Conservation (phyloP, 2,888 invertebrate genomes). For the Leucoma salicis region DNA sequence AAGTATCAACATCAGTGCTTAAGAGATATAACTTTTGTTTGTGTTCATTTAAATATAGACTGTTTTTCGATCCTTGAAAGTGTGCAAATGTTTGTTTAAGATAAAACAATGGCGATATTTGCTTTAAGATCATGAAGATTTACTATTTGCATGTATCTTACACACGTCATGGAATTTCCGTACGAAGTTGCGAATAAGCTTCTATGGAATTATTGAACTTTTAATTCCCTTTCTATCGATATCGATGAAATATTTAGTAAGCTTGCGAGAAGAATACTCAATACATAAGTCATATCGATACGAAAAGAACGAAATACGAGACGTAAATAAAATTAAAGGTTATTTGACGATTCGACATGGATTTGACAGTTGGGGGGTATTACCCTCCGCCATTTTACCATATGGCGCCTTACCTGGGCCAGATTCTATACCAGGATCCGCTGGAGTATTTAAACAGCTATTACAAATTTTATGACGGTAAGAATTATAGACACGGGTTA, state of each 20-base stretch:
- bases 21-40: conserved; percentile 75
- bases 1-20: conserved; percentile 64
- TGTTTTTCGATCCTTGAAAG: conserved; percentile 48
- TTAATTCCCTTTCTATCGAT: conserved; percentile 8
- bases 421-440: conserved; percentile 56
- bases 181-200: conserved; percentile 5
- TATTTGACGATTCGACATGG: conserved; percentile 52
- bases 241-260: conserved; percentile 13
- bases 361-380: conserved; percentile 51
- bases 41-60: conserved; percentile 71
- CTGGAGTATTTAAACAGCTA: conserved; percentile 56
- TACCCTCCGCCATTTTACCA: conserved; percentile 51
- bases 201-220: conserved; percentile 5
- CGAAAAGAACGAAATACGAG: conserved; percentile 7
- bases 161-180: conserved; percentile 28
- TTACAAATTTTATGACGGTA: conserved; percentile 69
- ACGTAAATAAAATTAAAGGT: conserved; percentile 38
- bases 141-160: conserved; percentile 20
- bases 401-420: conserved; percentile 54
- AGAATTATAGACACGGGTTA: conserved; percentile 33
- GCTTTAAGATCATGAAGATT: conserved; percentile 20
- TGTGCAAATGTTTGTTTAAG: conserved; percentile 27
- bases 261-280: conserved; percentile 5
- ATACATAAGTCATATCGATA: conserved; percentile 11
- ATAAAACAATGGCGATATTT: conserved; percentile 26